These are phyloP conservation scores for Sebastes oblongus DNA, from an alignment of 2,797 vertebrate species.

Conservation along the genomic window DNA sequence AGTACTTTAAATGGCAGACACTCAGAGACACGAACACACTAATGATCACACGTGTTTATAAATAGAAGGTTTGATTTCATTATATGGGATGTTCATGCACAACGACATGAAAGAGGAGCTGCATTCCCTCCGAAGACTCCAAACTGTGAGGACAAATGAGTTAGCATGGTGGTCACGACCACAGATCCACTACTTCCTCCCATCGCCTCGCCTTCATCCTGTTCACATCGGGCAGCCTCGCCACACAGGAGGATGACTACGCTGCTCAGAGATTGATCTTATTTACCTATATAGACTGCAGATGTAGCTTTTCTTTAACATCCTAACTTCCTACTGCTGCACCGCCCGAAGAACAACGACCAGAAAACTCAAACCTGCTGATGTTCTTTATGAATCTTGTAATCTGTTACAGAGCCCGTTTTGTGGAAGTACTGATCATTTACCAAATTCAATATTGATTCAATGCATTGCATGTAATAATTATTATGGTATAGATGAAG, in stretches of 20 bases:
- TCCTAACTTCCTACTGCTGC: neutral
- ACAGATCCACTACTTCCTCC: conserved; percentile 58
- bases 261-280: conserved; percentile 23
- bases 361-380: neutral
- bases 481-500: neutral
- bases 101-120: conserved; percentile 55
- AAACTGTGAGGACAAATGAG: conserved; percentile 67
- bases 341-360: neutral
- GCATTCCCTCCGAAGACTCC: conserved; percentile 35
- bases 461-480: neutral
- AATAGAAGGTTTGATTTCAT: conserved; percentile 74
- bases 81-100: conserved; percentile 62
- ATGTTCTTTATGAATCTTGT: neutral
- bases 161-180: conserved; percentile 64
- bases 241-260: conserved; percentile 58
- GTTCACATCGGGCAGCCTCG: conserved; percentile 41
- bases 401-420: neutral
- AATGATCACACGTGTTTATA: conserved; percentile 47
- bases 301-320: conserved; percentile 36
- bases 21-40: neutral
- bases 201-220: conserved; percentile 48
- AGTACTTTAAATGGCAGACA: neutral
- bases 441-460: neutral
- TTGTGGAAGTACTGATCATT: neutral
- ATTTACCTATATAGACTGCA: conserved; percentile 40